phyloP scores from a whole-genome alignment of 2,888 invertebrate genomes.

The Tubulanus polymorphus region DNA sequence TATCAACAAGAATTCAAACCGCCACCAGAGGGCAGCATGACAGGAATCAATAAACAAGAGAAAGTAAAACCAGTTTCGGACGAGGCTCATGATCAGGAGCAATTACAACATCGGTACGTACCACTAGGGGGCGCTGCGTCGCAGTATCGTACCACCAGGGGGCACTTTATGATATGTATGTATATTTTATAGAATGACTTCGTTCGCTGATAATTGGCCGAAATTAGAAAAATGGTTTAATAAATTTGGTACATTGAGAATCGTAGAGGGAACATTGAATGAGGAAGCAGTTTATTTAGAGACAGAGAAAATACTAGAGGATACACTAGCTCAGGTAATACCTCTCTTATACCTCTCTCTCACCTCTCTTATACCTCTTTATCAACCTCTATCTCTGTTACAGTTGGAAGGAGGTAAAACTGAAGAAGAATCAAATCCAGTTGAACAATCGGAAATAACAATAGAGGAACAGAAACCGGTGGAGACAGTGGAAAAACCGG shows the following conservation, averaged over 20 bases:
- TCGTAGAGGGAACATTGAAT: constrained; percentile 38
- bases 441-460: too few relatives aligned
- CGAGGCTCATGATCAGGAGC: constrained; percentile 46
- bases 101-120: constrained; percentile 46
- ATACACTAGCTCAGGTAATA: too few relatives aligned
- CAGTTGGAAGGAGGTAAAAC: too few relatives aligned
- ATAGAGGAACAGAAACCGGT: too few relatives aligned
- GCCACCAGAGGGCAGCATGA: constrained; percentile 51
- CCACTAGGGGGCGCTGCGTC: background rate
- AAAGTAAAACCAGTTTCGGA: constrained; percentile 43
- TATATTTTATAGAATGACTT: constrained; percentile 38
- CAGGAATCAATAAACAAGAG: constrained; percentile 46
- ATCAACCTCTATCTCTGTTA: too few relatives aligned
- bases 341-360: too few relatives aligned
- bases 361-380: too few relatives aligned
- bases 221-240: constrained; percentile 50
- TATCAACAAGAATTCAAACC: constrained; percentile 50
- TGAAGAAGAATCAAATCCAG: too few relatives aligned
- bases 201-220: constrained; percentile 46
- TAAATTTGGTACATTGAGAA: constrained; percentile 42
- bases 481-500: too few relatives aligned
- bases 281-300: constrained; percentile 36
- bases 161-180: background rate
- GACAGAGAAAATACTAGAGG: constrained; percentile 46
- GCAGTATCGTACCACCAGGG: background rate